Percentiles rank a stretch among this genome's conserved stretches.
Conservation (phyloP, 2,113 vertebrate genomes). For the Lophotis ruficrista region DNA sequence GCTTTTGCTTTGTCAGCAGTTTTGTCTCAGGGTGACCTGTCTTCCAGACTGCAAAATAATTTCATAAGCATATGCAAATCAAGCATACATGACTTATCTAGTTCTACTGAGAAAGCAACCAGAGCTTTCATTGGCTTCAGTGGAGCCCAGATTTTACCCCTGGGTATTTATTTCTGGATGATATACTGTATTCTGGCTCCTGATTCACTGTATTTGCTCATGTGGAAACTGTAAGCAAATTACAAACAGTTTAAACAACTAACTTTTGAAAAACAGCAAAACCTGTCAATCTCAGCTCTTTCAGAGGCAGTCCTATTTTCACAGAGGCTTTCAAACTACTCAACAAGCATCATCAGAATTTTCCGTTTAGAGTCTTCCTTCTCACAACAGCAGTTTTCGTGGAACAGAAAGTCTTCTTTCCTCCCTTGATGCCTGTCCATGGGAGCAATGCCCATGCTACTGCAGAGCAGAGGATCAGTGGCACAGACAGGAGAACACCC, state of each 20-base stretch:
- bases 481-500: background rate
- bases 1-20: background rate
- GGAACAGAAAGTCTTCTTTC: background rate
- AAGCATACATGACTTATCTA: background rate
- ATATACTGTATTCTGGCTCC: background rate
- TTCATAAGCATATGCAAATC: background rate
- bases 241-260: background rate
- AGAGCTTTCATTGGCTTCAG: background rate
- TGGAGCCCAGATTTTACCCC: background rate
- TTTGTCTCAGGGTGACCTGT: background rate
- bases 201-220: background rate
- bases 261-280: background rate
- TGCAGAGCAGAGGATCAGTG: background rate
- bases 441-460: fast-evolving
- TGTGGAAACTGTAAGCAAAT: background rate
- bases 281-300: background rate
- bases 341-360: background rate
- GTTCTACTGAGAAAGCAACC: background rate
- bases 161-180: background rate
- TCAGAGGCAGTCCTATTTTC: background rate
- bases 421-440: fast-evolving
- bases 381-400: background rate
- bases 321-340: background rate
- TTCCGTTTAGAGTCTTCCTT: background rate
- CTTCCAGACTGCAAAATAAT: background rate